Base-by-base conservation (phyloP, 1,140 invertebrate species). In the Dryas iulia region DNA sequence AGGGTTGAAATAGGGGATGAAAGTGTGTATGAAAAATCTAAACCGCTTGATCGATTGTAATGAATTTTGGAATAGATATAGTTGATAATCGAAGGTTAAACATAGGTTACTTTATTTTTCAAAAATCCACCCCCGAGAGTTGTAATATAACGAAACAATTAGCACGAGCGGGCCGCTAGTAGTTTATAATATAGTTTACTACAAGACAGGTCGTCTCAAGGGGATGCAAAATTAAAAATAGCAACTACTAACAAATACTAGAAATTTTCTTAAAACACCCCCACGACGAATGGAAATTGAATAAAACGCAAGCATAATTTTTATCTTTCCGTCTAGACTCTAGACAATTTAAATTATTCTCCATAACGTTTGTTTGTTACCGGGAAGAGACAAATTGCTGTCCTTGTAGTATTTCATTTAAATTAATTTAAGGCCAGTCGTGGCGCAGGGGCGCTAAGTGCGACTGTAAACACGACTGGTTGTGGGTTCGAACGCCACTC, bases 301-400 rank as follows among this genome's bases (percentile, higher is more conserved):
- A 69, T 69, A 69, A 69, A 69, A 21, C 21, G 35, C 24, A 63
- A 69, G 60, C 24, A 63, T 63, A 63, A 69, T 63, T 69, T 61
- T 69, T 58, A 61, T 58, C 66, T 30, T 61, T 63, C 66, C 60
- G 59, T 69, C 66, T 68, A 66, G 64, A 66, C 56, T 28, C 26
- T 28, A 47, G 65, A 67, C 65, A 68, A 63, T 58, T 63, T 69
- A 69, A 54, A 69, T 69, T 47, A 47, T 47, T 18, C 39, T 47
- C 8, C 39, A 47, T 47, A 47, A 47, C 39, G 39, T 47, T 47
- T 47, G 39, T 47, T 21, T 47, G 14, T 47, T 47, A 47, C 39
- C 39, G 39, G 39, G 39, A 4, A 47, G 21, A 54, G 59, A 61
- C 59, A 68, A 68, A 68, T 62, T 61, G 53, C 59, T 54, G 54